Conservation (phyloP, 2,113 vertebrate genomes). For the Vulpes ferrilata region DNA sequence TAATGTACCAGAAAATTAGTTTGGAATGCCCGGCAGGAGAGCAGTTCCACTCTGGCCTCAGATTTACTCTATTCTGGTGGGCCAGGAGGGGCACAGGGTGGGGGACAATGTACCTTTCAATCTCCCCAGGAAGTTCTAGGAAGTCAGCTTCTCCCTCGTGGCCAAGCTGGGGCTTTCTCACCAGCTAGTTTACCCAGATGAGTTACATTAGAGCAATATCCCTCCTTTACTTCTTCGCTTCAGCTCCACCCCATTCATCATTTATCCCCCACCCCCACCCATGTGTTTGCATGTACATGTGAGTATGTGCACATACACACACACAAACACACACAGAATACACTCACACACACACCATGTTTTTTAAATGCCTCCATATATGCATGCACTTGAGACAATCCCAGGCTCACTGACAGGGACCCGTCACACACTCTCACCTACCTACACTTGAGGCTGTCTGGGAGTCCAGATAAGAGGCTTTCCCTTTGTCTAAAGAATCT, state of each 20-base stretch:
- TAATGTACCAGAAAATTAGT: conserved; percentile 89
- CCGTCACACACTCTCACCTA: background rate
- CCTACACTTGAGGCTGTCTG: background rate
- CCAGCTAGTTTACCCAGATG: background rate
- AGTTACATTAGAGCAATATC: background rate
- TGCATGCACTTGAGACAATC: background rate
- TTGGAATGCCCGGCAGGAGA: conserved; percentile 83
- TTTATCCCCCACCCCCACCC: background rate
- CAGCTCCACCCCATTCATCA: background rate
- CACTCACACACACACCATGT: background rate
- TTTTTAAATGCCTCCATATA: background rate
- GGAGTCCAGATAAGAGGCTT: background rate
- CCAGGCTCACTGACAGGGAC: background rate
- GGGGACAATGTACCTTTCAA: background rate
- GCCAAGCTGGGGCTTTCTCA: background rate
- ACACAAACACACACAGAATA: background rate
- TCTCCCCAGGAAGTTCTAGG: background rate
- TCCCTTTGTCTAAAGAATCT: background rate
- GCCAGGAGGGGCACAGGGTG: background rate
- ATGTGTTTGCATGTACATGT: background rate
- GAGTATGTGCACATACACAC: background rate
- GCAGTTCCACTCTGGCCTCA: conserved; percentile 64
- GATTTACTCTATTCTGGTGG: conserved; percentile 62
- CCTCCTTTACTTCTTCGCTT: background rate
- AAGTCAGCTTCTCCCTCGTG: background rate